phyloP scores from a whole-genome alignment of 2,888 invertebrate species.

The Drosophila cracens region DNA sequence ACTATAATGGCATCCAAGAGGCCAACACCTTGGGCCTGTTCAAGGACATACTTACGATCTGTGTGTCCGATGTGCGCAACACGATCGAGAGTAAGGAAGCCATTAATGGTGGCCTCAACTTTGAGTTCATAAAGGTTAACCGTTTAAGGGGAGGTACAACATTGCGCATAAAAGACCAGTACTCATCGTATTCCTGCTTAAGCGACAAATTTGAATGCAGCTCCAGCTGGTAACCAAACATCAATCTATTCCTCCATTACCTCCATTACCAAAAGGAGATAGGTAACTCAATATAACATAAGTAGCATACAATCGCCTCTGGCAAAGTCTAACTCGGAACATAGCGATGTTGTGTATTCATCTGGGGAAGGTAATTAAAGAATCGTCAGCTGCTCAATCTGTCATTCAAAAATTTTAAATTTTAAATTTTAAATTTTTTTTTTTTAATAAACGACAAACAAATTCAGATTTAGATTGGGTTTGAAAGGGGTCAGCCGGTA shows the following conservation, averaged over 20 bases:
- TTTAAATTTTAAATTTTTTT: constrained; percentile 15
- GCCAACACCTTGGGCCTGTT: constrained; percentile 53
- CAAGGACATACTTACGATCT: constrained; percentile 60
- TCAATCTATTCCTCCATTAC: background rate
- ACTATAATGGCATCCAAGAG: constrained; percentile 57
- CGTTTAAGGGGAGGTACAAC: constrained; percentile 35
- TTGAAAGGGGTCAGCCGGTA: background rate
- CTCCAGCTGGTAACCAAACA: background rate
- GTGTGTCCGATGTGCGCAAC: constrained; percentile 57
- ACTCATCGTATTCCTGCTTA: background rate
- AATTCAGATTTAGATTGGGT: background rate
- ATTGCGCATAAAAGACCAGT: background rate
- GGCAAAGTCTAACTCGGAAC: background rate
- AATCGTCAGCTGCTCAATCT: constrained; percentile 14
- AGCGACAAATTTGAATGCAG: background rate
- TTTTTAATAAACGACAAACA: background rate
- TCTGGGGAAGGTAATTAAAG: background rate
- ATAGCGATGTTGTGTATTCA: background rate
- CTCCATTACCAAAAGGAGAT: background rate
- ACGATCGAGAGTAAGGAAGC: constrained; percentile 11
- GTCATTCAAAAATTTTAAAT: background rate
- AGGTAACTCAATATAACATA: background rate
- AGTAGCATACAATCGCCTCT: background rate
- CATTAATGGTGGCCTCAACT: constrained; percentile 46
- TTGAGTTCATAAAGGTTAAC: constrained; percentile 41